Evolutionary conservation across 2,113 vertebrate species (phyloP).

Genomic region (Conger conger): DNA sequence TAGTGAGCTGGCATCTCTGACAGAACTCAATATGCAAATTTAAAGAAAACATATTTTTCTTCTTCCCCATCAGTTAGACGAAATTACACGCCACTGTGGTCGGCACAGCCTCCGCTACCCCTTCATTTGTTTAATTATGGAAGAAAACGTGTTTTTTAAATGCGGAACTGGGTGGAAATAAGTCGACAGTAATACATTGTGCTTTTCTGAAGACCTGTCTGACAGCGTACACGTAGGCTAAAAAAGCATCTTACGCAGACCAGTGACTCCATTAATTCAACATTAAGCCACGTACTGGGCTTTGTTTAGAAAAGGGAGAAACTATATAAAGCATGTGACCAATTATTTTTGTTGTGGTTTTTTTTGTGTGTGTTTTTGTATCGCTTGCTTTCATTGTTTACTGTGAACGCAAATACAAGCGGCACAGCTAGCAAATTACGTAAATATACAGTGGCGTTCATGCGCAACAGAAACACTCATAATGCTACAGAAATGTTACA

Average conservation of each 20-base stretch:
- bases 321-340: not conserved
- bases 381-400: not conserved
- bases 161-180: not conserved
- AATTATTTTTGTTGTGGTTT: no score
- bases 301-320: not conserved
- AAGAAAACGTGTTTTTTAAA: not conserved
- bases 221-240: not conserved
- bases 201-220: not conserved
- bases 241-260: conserved; percentile 3
- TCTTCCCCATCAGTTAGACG: not conserved
- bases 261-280: not conserved
- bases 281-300: not conserved
- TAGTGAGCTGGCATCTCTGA: not conserved
- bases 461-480: not conserved
- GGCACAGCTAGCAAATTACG: not conserved
- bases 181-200: conserved; percentile 15
- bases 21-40: not conserved
- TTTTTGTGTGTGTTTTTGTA: not conserved
- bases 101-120: not conserved
- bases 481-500: no score
- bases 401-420: not conserved
- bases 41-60: not conserved
- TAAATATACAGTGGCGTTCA: not conserved
- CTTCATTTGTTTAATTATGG: not conserved
- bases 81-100: not conserved